These are phyloP conservation scores for Sebastes schlegelii DNA, from an alignment of 2,113 vertebrate species.

Conservation along the genomic window DNA sequence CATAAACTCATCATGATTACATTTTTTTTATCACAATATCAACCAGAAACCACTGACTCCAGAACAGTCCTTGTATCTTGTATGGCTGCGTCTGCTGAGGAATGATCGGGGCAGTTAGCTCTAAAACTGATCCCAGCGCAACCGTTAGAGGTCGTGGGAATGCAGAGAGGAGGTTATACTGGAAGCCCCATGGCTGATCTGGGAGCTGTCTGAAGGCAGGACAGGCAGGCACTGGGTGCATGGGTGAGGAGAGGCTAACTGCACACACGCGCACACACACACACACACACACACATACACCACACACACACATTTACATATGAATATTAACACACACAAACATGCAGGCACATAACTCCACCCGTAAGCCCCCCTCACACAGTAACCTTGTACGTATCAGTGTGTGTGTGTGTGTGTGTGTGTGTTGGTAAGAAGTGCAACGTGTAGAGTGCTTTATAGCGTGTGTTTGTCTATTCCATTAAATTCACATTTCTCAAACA, in stretches of 20 bases:
- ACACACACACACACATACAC: background rate
- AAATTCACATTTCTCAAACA: constrained; percentile 65
- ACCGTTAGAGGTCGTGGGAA: constrained; percentile 56
- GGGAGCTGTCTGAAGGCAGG: constrained; percentile 82
- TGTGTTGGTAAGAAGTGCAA: constrained; percentile 59
- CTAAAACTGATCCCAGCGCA: constrained; percentile 65
- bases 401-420: constrained; percentile 26
- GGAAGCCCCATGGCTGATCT: constrained; percentile 78
- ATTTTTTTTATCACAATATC: background rate
- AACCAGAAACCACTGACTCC: constrained; percentile 29
- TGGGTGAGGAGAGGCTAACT: constrained; percentile 75
- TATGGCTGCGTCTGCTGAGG: constrained; percentile 72
- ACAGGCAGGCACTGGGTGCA: constrained; percentile 84
- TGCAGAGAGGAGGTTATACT: constrained; percentile 68
- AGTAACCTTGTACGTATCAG: constrained; percentile 49
- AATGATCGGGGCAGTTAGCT: constrained; percentile 69
- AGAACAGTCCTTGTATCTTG: constrained; percentile 69
- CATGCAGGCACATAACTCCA: constrained; percentile 72
- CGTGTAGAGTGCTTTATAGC: constrained; percentile 61
- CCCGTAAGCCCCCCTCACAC: constrained; percentile 70
- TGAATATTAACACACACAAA: constrained; percentile 59
- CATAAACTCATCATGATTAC: background rate
- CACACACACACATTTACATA: constrained; percentile 14
- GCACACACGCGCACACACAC: constrained; percentile 52
- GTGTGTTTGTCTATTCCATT: constrained; percentile 56